A percentile compares a stretch with the other conserved stretches of the same genome.
Conservation (phyloP, 2,888 invertebrate genomes). For the Cerceris rybyensis region DNA sequence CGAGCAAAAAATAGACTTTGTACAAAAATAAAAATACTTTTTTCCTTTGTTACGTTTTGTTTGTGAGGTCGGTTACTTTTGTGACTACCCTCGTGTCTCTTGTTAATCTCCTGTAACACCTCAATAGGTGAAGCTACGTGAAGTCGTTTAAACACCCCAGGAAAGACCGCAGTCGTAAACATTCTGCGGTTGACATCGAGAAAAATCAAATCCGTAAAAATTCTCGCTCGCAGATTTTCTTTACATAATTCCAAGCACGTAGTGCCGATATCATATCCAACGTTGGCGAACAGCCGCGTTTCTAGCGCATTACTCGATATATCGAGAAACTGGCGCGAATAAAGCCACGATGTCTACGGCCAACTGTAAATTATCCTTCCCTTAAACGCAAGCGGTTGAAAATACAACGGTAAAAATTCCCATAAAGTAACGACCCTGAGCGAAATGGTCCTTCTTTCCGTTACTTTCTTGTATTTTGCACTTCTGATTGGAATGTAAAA, state of each 20-base stretch:
- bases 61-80: too few species aligned
- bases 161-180: too few species aligned
- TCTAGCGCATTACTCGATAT: conserved; percentile 7
- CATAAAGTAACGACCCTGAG: background rate
- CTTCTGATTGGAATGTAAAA: conserved; percentile 1
- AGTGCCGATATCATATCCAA: conserved; percentile 35
- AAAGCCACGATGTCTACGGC: conserved; percentile 3
- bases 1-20: too few species aligned
- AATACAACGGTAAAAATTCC: background rate
- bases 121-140: too few species aligned
- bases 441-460: background rate
- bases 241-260: conserved; percentile 49
- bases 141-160: too few species aligned
- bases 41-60: too few species aligned
- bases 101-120: too few species aligned
- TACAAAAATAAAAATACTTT: too few species aligned
- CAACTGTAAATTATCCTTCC: background rate
- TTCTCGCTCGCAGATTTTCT: conserved; percentile 26
- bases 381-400: background rate
- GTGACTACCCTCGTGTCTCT: too few species aligned
- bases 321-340: conserved; percentile 12
- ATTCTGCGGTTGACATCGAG: too few species aligned
- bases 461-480: background rate
- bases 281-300: conserved; percentile 15
- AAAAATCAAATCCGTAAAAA: conserved; percentile 9